A percentile compares a stretch with the other conserved stretches of the same genome.
phyloP scores from a whole-genome alignment of 1,140 invertebrate species.

The Kradibia gibbosae region DNA sequence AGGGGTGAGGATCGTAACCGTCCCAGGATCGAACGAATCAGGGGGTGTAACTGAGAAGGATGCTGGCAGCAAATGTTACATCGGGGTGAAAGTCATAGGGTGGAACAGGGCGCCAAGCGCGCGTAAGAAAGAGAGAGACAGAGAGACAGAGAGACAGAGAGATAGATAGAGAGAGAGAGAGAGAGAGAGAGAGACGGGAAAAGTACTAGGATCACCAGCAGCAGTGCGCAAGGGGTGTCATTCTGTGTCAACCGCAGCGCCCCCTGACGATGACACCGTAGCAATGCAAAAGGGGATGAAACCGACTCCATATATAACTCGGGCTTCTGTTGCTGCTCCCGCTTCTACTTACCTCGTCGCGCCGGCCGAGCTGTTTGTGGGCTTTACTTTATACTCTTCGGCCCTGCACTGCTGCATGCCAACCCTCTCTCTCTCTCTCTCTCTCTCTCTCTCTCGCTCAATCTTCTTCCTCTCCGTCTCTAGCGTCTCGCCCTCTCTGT shows the following conservation, averaged over 20 bases:
- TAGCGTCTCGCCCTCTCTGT: neutral
- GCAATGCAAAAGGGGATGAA: constrained; percentile 71
- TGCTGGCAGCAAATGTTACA: constrained; percentile 37
- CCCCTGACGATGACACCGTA: constrained; percentile 71
- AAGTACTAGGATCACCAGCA: constrained; percentile 23
- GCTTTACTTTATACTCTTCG: constrained; percentile 58
- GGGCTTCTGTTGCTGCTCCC: constrained; percentile 37
- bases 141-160: constrained; percentile 29
- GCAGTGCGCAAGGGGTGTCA: constrained; percentile 62
- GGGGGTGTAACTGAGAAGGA: constrained; percentile 34
- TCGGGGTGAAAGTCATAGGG: constrained; percentile 11
- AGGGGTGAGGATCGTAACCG: constrained; percentile 17
- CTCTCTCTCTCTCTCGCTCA: neutral
- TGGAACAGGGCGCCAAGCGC: neutral
- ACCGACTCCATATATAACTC: constrained; percentile 52
- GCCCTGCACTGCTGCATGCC: constrained; percentile 44
- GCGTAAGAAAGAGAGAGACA: constrained; percentile 25
- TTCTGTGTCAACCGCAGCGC: constrained; percentile 71
- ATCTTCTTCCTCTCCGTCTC: neutral
- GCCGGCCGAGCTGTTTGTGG: constrained; percentile 62
- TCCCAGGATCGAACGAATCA: constrained; percentile 7
- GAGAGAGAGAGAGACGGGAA: constrained; percentile 39
- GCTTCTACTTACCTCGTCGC: constrained; percentile 62
- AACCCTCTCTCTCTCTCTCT: constrained; percentile 5
- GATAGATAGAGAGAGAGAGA: constrained; percentile 42